phyloP scores from a whole-genome alignment of 2,797 vertebrate genomes.

The Yasuhikotakia modesta region DNA sequence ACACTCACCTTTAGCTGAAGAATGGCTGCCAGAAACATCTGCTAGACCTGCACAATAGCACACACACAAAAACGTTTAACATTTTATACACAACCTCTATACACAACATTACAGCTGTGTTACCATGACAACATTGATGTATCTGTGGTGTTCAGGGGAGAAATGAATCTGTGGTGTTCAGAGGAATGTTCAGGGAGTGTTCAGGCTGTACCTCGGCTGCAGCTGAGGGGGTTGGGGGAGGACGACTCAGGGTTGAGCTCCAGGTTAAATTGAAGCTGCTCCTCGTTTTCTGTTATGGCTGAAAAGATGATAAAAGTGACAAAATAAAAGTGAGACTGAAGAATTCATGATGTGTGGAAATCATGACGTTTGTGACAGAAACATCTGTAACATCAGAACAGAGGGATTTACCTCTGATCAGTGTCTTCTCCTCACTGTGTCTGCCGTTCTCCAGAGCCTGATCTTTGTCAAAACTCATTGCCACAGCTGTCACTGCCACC shows the following conservation, averaged over 20 bases:
- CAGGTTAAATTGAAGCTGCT: slow-evolving; percentile 93
- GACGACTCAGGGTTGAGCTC: slow-evolving; percentile 88
- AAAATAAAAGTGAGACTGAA: no score
- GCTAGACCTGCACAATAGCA: slow-evolving; percentile 53
- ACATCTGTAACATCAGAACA: no score
- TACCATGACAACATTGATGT: no score
- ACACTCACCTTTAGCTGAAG: slow-evolving; percentile 82
- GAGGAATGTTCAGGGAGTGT: no score
- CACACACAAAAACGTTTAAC: not conserved
- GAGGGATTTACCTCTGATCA: slow-evolving; percentile 81
- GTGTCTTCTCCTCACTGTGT: slow-evolving; percentile 76
- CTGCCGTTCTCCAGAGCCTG: slow-evolving; percentile 82
- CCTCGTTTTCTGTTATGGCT: slow-evolving; percentile 88
- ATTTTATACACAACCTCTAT: not conserved
- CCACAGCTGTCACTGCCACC: slow-evolving; percentile 96
- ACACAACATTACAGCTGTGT: not conserved
- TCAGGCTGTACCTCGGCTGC: slow-evolving; percentile 83
- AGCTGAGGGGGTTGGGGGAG: slow-evolving; percentile 77
- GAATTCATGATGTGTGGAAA: no score
- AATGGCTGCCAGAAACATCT: slow-evolving; percentile 46
- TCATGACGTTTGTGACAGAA: no score
- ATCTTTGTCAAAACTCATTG: slow-evolving; percentile 94
- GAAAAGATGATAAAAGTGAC: slow-evolving; percentile 40
- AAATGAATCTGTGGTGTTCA: not conserved
- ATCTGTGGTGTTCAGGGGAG: no score